phyloP scores from a whole-genome alignment of 2,888 invertebrate genomes.

The Coenonympha glycerion region DNA sequence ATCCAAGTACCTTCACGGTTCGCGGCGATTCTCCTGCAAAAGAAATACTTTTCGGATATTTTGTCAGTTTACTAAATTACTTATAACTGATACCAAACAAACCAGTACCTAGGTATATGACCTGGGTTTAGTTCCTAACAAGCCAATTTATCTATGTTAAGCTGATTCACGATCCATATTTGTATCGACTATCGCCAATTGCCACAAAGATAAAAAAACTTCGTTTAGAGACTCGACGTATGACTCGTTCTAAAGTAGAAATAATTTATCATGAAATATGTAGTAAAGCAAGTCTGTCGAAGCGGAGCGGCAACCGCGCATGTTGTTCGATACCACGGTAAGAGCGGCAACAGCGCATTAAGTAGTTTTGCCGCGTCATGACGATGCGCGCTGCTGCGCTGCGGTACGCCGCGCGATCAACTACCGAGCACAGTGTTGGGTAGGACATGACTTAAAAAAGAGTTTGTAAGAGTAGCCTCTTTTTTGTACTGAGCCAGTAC shows the following conservation, averaged over 20 bases:
- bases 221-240: conserved; percentile 20
- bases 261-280: conserved; percentile 34
- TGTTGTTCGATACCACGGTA: conserved; percentile 39
- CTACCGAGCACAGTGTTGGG: too few species aligned
- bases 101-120: too few species aligned
- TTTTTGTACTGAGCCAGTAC: too few species aligned
- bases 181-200: conserved; percentile 1
- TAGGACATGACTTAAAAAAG: too few species aligned
- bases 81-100: too few species aligned
- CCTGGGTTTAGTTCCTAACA: neutral
- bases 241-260: conserved; percentile 29
- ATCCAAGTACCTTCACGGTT: too few species aligned
- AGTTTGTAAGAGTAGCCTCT: too few species aligned
- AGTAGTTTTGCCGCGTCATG: conserved; percentile 45
- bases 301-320: conserved; percentile 57
- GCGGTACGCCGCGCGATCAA: too few species aligned
- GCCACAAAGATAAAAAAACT: conserved; percentile 21
- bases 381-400: conserved; percentile 35
- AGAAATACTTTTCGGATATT: too few species aligned
- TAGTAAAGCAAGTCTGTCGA: conserved; percentile 40
- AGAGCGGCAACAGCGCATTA: conserved; percentile 51
- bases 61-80: too few species aligned
- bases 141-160: neutral
- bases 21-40: too few species aligned
- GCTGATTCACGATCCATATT: conserved; percentile 21